These are phyloP conservation scores for Parnassius mnemosyne DNA, from an alignment of 2,888 invertebrate species.

Conservation along the genomic window DNA sequence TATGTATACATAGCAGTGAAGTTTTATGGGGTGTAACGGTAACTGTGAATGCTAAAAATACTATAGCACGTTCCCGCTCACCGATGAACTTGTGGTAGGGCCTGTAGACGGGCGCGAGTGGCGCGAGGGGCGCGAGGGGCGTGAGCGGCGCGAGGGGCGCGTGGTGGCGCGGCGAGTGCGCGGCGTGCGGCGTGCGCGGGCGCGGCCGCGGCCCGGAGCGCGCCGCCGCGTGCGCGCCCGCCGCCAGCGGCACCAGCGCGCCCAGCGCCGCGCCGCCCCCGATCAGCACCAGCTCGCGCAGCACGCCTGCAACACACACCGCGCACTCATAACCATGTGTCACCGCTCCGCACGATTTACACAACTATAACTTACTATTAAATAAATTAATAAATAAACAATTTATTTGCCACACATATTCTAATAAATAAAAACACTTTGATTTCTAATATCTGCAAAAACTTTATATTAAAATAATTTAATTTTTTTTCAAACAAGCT, in stretches of 20 bases:
- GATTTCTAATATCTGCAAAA: too few species aligned
- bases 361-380: too few species aligned
- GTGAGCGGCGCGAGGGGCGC: slow-evolving; percentile 74
- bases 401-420: too few species aligned
- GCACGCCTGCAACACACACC: slow-evolving; percentile 60
- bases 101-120: slow-evolving; percentile 90
- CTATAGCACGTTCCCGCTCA: slow-evolving; percentile 26
- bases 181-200: slow-evolving; percentile 47
- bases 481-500: too few species aligned
- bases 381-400: too few species aligned
- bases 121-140: slow-evolving; percentile 82
- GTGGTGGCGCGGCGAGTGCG: slow-evolving; percentile 83
- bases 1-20: too few species aligned
- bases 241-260: slow-evolving; percentile 90
- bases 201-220: slow-evolving; percentile 83
- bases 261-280: slow-evolving; percentile 90
- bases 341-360: too few species aligned
- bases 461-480: too few species aligned
- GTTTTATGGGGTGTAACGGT: too few species aligned
- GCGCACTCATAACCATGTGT: too few species aligned
- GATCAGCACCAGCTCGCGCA: slow-evolving; percentile 89
- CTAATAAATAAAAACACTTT: too few species aligned
- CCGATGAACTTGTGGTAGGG: slow-evolving; percentile 96
- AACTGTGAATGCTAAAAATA: too few species aligned
- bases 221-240: slow-evolving; percentile 86